Evolutionary conservation across 1,140 invertebrate species (phyloP).

Genomic region (Hypsibius dujardini): DNA sequence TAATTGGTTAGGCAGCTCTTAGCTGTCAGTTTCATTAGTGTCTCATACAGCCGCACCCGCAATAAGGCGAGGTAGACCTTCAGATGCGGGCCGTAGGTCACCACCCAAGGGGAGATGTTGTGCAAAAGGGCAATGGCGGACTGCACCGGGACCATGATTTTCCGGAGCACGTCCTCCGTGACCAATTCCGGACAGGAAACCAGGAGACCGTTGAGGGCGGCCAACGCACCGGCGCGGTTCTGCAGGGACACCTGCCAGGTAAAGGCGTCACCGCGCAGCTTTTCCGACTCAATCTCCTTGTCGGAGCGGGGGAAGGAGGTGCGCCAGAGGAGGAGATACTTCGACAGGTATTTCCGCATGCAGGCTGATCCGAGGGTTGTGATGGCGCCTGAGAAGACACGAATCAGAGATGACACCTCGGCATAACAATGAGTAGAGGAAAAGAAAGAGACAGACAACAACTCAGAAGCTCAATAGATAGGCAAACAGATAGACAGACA

Average conservation of each 20-base stretch:
- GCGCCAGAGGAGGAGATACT: constrained; percentile 86
- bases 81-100: constrained; percentile 75
- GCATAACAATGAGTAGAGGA: too few species aligned
- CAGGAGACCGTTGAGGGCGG: constrained; percentile 81
- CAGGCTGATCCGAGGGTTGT: background rate
- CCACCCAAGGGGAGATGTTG: constrained; percentile 64
- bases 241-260: constrained; percentile 97
- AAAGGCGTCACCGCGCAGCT: constrained; percentile 86
- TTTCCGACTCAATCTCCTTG: constrained; percentile 90
- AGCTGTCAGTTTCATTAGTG: constrained; percentile 56
- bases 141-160: constrained; percentile 73
- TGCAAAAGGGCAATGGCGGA: constrained; percentile 66
- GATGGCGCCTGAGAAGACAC: background rate
- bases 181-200: constrained; percentile 71
- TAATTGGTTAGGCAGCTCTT: constrained; percentile 26
- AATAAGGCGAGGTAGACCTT: constrained; percentile 84
- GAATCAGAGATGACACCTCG: too few species aligned
- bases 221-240: constrained; percentile 81
- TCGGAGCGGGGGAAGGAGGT: constrained; percentile 88
- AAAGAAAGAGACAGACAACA: too few species aligned
- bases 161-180: constrained; percentile 69
- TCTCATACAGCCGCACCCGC: constrained; percentile 72
- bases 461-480: too few species aligned
- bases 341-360: constrained; percentile 39
- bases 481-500: too few species aligned